Evolutionary conservation across 2,113 vertebrate species (phyloP).

Genomic region (Steatornis caripensis): DNA sequence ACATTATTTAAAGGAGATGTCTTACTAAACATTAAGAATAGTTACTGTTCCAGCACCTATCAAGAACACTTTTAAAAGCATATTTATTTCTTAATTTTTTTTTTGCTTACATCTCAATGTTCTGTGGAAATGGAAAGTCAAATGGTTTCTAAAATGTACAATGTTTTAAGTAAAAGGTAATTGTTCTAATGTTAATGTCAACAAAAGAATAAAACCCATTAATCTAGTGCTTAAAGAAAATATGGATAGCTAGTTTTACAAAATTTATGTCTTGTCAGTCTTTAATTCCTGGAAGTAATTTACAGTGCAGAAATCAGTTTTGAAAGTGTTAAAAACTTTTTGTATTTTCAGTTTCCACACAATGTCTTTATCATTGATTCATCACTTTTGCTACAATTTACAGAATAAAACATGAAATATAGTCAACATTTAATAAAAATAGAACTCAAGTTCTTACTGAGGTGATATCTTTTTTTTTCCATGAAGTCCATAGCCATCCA

Average conservation of each 20-base stretch:
- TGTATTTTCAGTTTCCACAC: background rate
- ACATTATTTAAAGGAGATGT: background rate
- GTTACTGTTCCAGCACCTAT: background rate
- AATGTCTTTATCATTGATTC: background rate
- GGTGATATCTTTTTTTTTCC: slow-evolving; percentile 3
- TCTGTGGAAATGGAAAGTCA: background rate
- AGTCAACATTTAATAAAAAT: slow-evolving; percentile 34
- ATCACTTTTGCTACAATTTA: background rate
- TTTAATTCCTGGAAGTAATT: background rate
- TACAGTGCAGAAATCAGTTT: background rate
- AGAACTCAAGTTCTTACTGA: slow-evolving; percentile 44
- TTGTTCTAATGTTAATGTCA: background rate
- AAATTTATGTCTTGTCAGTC: background rate
- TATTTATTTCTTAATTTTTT: background rate
- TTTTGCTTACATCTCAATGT: background rate
- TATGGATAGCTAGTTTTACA: background rate
- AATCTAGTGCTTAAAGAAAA: background rate
- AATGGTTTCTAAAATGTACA: background rate
- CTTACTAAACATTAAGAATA: background rate
- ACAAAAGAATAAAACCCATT: background rate
- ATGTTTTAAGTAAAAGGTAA: background rate
- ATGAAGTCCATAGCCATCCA: slow-evolving; percentile 60
- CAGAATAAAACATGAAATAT: background rate
- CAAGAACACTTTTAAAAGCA: background rate
- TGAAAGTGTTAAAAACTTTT: background rate